Evolutionary conservation across 2,888 invertebrate genomes (phyloP).

Genomic region (Pandemis heparana): DNA sequence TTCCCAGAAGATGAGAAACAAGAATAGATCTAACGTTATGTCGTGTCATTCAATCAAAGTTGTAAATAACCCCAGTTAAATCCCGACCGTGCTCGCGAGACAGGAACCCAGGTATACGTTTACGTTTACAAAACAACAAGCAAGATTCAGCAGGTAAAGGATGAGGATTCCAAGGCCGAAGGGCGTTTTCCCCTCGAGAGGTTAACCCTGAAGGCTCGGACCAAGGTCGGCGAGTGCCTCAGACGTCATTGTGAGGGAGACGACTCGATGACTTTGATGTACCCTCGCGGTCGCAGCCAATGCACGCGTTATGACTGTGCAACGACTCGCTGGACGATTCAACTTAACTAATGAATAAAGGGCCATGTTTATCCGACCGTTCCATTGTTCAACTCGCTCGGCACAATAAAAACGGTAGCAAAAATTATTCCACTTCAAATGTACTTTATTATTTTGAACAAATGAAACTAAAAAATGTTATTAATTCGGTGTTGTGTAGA

Average conservation of each 20-base stretch:
- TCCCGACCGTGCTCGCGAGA: constrained; percentile 8
- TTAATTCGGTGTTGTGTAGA: not conserved
- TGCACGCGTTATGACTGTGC: constrained; percentile 67
- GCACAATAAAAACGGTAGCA: constrained; percentile 17
- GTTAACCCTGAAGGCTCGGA: constrained; percentile 70
- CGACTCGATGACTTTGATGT: constrained; percentile 76
- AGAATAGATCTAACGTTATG: constrained; percentile 43
- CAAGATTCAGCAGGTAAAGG: constrained; percentile 66
- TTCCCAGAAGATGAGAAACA: constrained; percentile 32
- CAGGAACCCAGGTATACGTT: constrained; percentile 17
- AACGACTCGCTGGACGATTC: constrained; percentile 40
- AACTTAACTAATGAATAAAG: constrained; percentile 39
- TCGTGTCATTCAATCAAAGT: constrained; percentile 40
- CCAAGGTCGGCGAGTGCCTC: constrained; percentile 74
- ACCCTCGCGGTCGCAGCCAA: constrained; percentile 70
- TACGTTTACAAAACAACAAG: constrained; percentile 57
- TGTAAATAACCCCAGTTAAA: constrained; percentile 35
- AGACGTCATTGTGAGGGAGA: constrained; percentile 71
- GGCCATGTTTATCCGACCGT: constrained; percentile 28
- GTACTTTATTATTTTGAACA: not conserved
- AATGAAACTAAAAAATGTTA: not conserved
- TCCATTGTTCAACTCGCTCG: constrained; percentile 30
- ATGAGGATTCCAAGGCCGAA: constrained; percentile 66
- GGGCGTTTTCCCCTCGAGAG: constrained; percentile 70
- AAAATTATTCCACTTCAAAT: constrained; percentile 13